Conservation (phyloP, 2,797 vertebrate genomes). For the Psittacula echo region DNA sequence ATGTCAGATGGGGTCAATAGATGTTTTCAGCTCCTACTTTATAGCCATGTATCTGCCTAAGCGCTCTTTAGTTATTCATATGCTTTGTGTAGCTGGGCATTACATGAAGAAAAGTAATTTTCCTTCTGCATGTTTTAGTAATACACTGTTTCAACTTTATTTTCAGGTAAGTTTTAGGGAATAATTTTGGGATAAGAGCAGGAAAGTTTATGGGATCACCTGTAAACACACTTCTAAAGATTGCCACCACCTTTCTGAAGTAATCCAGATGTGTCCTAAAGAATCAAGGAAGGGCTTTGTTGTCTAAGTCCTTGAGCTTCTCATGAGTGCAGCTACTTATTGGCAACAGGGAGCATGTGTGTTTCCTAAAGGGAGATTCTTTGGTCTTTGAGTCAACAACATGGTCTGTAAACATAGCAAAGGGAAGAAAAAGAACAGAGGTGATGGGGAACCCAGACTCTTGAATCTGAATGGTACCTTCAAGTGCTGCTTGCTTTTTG, state of each 20-base stretch:
- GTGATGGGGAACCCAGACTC: neutral
- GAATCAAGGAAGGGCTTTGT: neutral
- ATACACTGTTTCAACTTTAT: neutral
- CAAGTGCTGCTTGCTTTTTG: neutral
- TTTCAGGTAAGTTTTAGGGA: neutral
- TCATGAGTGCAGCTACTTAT: neutral
- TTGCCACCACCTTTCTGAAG: neutral
- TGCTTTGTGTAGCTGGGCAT: constrained; percentile 14
- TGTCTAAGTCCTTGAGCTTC: neutral
- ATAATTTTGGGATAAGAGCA: neutral
- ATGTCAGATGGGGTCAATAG: constrained; percentile 29
- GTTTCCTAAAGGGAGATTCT: neutral
- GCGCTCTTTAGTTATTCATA: constrained; percentile 42
- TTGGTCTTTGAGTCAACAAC: neutral
- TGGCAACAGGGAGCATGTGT: neutral
- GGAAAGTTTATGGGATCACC: neutral
- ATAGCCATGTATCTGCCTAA: neutral
- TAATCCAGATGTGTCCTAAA: neutral
- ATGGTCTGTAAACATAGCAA: neutral
- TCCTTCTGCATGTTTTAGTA: neutral
- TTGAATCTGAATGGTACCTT: neutral
- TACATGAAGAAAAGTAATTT: neutral
- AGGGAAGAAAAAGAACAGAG: neutral
- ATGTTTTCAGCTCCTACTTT: constrained; percentile 3
- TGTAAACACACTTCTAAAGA: neutral